Conservation (phyloP, 2,888 invertebrate genomes). For the Dynastes tityus region DNA sequence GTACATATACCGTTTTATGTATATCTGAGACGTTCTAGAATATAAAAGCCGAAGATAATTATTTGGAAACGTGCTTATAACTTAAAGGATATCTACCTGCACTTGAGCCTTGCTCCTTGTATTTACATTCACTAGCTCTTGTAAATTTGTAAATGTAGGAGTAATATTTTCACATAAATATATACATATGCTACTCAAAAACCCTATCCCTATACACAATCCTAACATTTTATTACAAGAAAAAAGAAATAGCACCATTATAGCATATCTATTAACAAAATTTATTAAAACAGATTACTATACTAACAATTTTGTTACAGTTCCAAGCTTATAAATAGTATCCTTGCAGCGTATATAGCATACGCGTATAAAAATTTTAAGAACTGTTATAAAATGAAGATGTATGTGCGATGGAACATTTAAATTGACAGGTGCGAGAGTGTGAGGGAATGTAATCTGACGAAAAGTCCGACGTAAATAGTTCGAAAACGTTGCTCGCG, state of each 20-base stretch:
- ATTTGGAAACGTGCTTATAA: slow-evolving; percentile 7
- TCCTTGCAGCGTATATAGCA: no score
- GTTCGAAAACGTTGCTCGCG: slow-evolving; percentile 40
- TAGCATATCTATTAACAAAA: no score
- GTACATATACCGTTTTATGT: not conserved
- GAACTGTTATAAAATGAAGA: slow-evolving; percentile 19
- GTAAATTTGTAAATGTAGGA: not conserved
- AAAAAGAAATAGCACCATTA: no score
- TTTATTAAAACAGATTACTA: no score
- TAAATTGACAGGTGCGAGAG: slow-evolving; percentile 37
- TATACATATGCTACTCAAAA: no score
- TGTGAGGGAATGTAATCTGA: slow-evolving; percentile 44
- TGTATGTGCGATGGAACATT: slow-evolving; percentile 25
- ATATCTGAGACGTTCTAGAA: not conserved
- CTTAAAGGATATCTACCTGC: slow-evolving; percentile 1
- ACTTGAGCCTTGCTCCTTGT: not conserved
- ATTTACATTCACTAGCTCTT: not conserved
- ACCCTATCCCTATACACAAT: no score
- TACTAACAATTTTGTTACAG: no score
- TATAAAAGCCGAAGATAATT: not conserved
- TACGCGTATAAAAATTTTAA: slow-evolving; percentile 18
- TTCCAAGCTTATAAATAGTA: no score
- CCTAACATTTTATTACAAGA: no score
- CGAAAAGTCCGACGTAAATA: slow-evolving; percentile 41
- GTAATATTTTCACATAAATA: no score